Base-by-base conservation (phyloP, 53 echinoderm and acorn worm genomes). In the Patiria pectinifera region DNA sequence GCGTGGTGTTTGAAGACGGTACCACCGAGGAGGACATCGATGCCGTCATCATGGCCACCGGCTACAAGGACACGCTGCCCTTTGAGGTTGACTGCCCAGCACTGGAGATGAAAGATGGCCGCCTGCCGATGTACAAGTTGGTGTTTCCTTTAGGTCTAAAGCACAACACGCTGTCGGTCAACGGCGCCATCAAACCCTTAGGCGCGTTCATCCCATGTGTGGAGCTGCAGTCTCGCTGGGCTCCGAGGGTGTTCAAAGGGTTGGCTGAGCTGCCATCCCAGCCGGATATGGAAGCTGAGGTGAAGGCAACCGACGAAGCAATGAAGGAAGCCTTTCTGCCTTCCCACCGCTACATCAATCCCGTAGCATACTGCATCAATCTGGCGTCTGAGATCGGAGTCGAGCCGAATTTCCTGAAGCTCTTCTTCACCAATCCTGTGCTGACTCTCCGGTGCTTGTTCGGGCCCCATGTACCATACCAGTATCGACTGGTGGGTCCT, bases 211-310 rank as follows among this genome's bases (percentile, higher is more conserved):
- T 91, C 11, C 93, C 95, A 3, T 58, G 86, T 35, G 69, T 90
- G 18, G 96, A 96, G 82, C 81, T 96, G 21, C 93, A 88, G 59
- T 48, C 90, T 15, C 87, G 97, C 78, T 97, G 97, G 97, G 97
- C 97, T 48, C 76, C 89, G 14, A 61, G 93, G 26, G 94, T 97
- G 58, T 95, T 97, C 92, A 92, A 91, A 43, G 97, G 94, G 16
- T 70, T 89, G 26, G 87, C 92, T 15, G 80, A 78, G 25, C 86
- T 95, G 0, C 97, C 97, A 3, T 61, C 91, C 15, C 61, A 90
- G n/a, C 66, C 80, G 21, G 15, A 47, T 35, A 97, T 97, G 97
- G 16, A 87, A 14, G 89, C 58, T n/a, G 93, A 97, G 47, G 92
- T 97, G 44, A 9, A 48, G 14, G 18, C 25, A 4, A 94, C 93